Conservation (phyloP, 1,140 invertebrate species). For the Solenopsis fugax region DNA sequence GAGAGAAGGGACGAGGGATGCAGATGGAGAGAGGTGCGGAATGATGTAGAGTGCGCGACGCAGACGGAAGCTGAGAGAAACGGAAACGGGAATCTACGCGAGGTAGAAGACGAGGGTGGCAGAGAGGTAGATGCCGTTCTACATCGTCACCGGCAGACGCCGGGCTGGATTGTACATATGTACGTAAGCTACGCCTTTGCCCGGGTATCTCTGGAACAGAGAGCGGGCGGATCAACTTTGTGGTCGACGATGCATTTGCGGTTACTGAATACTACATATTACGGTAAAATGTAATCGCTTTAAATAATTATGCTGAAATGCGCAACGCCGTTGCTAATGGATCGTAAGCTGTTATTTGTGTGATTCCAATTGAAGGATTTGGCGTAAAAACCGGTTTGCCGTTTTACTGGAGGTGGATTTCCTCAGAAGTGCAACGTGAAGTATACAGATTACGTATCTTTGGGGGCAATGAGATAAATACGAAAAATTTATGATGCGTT, state of each 20-base stretch:
- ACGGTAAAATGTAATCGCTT: constrained; percentile 64
- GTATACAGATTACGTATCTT: constrained; percentile 28
- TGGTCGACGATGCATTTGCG: constrained; percentile 61
- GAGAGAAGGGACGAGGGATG: constrained; percentile 11
- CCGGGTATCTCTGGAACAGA: constrained; percentile 45
- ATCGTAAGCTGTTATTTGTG: constrained; percentile 61
- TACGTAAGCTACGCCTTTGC: constrained; percentile 50
- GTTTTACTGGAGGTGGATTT: constrained; percentile 39
- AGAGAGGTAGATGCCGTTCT: constrained; percentile 55
- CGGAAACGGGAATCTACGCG: constrained; percentile 53
- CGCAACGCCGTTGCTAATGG: constrained; percentile 54
- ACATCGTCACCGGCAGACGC: constrained; percentile 41
- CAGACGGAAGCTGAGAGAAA: constrained; percentile 54
- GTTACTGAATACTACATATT: constrained; percentile 62
- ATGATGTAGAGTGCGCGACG: neutral
- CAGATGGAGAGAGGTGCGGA: constrained; percentile 16
- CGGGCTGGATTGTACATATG: constrained; percentile 23
- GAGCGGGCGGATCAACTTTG: constrained; percentile 58
- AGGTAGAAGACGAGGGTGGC: constrained; percentile 30
- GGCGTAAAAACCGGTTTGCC: constrained; percentile 36
- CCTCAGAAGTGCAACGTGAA: constrained; percentile 13
- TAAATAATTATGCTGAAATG: constrained; percentile 62
- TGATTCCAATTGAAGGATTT: constrained; percentile 57
- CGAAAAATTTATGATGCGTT: constrained; percentile 16
- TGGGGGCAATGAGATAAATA: constrained; percentile 2